These are phyloP conservation scores for Myrmecophaga tridactyla DNA, from an alignment of 2,113 vertebrate genomes.

Conservation along the genomic window DNA sequence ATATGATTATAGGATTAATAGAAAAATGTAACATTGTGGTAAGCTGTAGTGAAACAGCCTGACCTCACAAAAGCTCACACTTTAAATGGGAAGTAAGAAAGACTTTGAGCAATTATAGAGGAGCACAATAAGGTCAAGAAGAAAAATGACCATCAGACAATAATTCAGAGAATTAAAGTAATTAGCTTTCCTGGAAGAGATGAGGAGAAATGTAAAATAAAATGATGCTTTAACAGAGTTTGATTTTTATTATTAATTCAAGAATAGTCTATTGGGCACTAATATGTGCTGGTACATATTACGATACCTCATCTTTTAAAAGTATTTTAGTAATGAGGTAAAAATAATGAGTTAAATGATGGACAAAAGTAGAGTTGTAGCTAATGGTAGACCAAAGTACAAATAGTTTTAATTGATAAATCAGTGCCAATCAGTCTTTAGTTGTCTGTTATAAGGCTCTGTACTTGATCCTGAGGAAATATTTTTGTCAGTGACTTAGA, in stretches of 20 bases:
- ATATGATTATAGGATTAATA: neutral
- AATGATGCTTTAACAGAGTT: neutral
- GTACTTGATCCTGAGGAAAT: neutral
- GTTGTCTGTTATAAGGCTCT: neutral
- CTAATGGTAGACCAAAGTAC: neutral
- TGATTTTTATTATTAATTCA: slow-evolving; percentile 14
- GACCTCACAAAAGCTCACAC: neutral
- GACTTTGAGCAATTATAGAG: neutral
- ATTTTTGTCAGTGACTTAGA: neutral
- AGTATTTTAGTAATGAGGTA: neutral
- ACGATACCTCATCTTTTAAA: no score
- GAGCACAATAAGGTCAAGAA: neutral
- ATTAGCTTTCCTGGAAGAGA: neutral
- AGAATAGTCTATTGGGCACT: neutral
- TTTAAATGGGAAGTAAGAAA: neutral
- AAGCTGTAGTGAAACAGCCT: neutral
- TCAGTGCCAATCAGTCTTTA: neutral
- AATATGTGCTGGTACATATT: neutral
- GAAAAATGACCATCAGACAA: neutral
- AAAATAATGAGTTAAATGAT: neutral
- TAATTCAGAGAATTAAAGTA: neutral
- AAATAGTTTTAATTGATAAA: neutral
- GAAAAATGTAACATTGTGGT: neutral
- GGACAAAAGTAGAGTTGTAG: neutral
- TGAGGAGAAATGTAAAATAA: neutral